Base-by-base conservation (phyloP, 64 coral and sea anemone species). In the Acropora yongei region DNA sequence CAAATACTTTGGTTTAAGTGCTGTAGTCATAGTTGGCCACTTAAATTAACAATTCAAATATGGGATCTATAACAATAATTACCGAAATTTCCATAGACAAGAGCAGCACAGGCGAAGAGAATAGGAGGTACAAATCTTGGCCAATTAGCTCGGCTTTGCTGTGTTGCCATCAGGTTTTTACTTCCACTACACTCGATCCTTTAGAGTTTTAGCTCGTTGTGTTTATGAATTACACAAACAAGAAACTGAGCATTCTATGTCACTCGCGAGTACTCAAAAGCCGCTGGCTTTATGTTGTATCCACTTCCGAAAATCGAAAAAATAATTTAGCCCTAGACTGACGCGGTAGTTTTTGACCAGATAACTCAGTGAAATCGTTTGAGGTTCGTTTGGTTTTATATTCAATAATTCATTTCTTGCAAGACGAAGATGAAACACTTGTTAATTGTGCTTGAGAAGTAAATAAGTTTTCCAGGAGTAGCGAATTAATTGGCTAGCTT, bases 61-160 rank as follows among this genome's bases (percentile, higher is more conserved):
- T 18, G 14, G 12, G 14, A 49, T 1, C 3, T 71, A 85, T 30
- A 11, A 48, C 8, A 20, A 16, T 49, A 85, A 83, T 85, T 85
- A 85, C 82, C 82, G n/a, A 85, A 72, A 49, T 48, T 48, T 49
- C 61, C 68, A 63, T 85, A 85, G 82, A 45, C 82, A 30, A 85
- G 63, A 46, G 72, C 82, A 49, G 82, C 65, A 72, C 45, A 85
- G 66, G 45, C 44, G 6, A 69, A 44, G 19, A 85, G 8, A n/a
- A 85, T 16, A 45, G 66, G 8, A n/a, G 65, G 2, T 1, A 71
- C 14, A 42, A 42, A 85, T 85, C 41, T 69, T 71, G 69, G 61
- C 17, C 82, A 85, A 5, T 48, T 40, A 72, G 45, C 16, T 18
- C 75, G 44, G 13, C 13, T 85, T 46, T 41, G 14, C 40, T 71